Evolutionary conservation across 2,113 vertebrate species (phyloP), one percentile per base, ranked within the genome.

Genomic region (Campylorhamphus procurvoides): DNA sequence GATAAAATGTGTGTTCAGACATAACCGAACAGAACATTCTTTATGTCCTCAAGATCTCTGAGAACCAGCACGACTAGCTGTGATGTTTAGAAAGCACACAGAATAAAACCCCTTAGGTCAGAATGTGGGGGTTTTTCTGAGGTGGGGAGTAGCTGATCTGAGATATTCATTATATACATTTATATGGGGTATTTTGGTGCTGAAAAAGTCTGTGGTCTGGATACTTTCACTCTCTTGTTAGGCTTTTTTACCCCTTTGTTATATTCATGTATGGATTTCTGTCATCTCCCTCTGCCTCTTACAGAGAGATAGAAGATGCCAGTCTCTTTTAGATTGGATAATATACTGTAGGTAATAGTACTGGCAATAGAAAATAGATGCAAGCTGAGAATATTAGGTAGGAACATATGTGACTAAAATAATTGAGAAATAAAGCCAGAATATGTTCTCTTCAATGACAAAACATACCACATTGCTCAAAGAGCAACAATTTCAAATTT

Each of bases 401-500:
- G 77, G 94, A 97, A 97, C 97, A 96, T 97, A 95, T 97, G 96
- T 96, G 96, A 91, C 96, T 97, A 96, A 96, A 97, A 97, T 98
- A 97, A 98, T 97, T 95, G 97, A 98, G 97, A 97, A 97, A 97
- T 96, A 97, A 98, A 97, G 95, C n/a, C 81, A 90, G 95, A 55
- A 91, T 90, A 96, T 79, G 97, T 94, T 97, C 75, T 92, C 76
- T 93, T 92, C 73, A 42, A 95, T 92, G 97, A 94, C 94, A 95
- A 87, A 52, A 87, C 60, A 69, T 52, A 56, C 78, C 73, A 91
- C 81, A 78, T 80, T 89, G 81, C 90, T 87, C 72, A 75, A 88
- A 97, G 84, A 94, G 84, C 69, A 93, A 91, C 94, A 85, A 95
- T 95, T 96, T 93, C 63, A 75, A 59, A 97, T 96, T 94, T 91